These are phyloP conservation scores for Elanoides forficatus DNA, from an alignment of 2,113 vertebrate genomes.

Conservation along the genomic window DNA sequence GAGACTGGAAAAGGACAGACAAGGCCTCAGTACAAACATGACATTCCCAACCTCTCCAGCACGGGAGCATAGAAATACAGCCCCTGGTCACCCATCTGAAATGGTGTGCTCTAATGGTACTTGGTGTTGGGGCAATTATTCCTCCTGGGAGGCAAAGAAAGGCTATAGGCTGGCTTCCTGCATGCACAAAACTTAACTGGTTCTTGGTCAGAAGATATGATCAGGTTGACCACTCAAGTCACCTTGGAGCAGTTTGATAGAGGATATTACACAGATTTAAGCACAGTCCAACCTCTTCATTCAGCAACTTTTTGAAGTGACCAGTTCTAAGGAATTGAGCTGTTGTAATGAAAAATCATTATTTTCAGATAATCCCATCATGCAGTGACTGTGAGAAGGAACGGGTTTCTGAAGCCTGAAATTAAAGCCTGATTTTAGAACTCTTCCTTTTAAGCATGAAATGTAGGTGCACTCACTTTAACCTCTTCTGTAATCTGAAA, in stretches of 20 bases:
- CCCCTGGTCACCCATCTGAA: background rate
- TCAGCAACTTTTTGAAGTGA: background rate
- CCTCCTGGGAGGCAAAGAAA: background rate
- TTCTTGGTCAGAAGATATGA: background rate
- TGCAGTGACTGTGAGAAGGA: background rate
- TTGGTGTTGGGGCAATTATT: background rate
- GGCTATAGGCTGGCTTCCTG: background rate
- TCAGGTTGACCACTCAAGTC: background rate
- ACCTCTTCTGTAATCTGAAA: conserved; percentile 96
- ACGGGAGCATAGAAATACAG: background rate
- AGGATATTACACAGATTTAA: background rate
- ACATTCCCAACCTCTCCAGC: background rate
- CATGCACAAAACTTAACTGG: background rate
- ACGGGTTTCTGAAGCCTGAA: background rate
- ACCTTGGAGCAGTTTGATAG: background rate
- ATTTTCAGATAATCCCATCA: background rate
- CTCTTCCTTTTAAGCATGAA: background rate
- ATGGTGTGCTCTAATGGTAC: too few species aligned
- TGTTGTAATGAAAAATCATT: background rate
- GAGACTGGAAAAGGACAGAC: background rate
- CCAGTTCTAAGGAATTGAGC: background rate
- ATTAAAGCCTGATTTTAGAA: background rate
- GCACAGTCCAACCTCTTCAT: background rate
- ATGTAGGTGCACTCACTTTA: conserved; percentile 76
- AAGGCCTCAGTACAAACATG: background rate